A percentile compares a stretch with the other conserved stretches of the same genome.
Conservation (phyloP, 1,140 invertebrate genomes). For the Apis mellifera region DNA sequence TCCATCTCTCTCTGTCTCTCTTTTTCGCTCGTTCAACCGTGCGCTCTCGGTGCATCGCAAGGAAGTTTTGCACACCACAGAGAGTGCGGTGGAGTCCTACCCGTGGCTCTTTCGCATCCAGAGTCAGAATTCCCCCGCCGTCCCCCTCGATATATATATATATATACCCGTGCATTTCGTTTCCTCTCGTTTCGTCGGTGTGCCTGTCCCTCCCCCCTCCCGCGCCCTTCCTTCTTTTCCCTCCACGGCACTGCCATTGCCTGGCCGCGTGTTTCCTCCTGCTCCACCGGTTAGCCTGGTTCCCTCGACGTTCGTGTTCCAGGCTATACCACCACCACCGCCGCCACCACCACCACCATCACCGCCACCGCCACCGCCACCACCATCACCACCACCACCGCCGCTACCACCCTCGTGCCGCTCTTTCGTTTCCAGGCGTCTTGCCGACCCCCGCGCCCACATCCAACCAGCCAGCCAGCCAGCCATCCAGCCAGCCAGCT, state of each 20-base stretch:
- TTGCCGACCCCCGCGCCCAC: slow-evolving; percentile 34
- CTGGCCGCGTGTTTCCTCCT: background rate
- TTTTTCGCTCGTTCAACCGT: slow-evolving; percentile 14
- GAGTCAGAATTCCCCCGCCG: slow-evolving; percentile 61
- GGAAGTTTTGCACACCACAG: slow-evolving; percentile 68
- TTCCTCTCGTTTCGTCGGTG: slow-evolving; percentile 58
- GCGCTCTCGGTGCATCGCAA: slow-evolving; percentile 57
- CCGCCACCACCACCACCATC: slow-evolving; percentile 31
- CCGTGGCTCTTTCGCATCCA: slow-evolving; percentile 59
- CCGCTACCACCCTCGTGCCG: slow-evolving; percentile 30
- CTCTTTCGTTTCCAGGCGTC: slow-evolving; percentile 53
- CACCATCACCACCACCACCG: slow-evolving; percentile 32
- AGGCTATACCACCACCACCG: slow-evolving; percentile 45
- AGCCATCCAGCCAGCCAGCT: slow-evolving; percentile 52
- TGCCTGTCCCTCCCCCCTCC: slow-evolving; percentile 4
- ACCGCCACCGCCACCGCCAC: slow-evolving; percentile 25
- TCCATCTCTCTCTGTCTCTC: background rate
- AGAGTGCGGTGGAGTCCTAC: slow-evolving; percentile 43
- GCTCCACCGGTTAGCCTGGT: slow-evolving; percentile 30
- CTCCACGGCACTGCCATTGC: background rate
- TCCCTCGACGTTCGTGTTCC: slow-evolving; percentile 50
- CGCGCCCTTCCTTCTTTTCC: background rate
- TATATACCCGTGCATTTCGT: slow-evolving; percentile 60
- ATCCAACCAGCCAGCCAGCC: slow-evolving; percentile 50
- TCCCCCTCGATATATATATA: slow-evolving; percentile 59